Percentiles rank a stretch among this genome's conserved stretches.
Conservation (phyloP, 2,888 invertebrate genomes). For the Nephrotoma guestfalica region DNA sequence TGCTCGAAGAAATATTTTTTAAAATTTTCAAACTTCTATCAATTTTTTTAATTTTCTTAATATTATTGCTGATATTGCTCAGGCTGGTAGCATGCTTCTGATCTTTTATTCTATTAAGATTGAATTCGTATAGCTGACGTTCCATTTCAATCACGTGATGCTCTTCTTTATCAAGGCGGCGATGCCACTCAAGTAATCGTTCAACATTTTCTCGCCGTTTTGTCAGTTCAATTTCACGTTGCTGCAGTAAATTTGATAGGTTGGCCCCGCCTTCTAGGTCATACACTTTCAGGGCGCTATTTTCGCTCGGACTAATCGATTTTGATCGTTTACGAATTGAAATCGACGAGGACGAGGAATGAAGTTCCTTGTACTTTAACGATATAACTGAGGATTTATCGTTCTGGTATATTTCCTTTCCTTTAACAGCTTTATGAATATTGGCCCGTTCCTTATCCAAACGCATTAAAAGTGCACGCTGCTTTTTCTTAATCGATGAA, state of each 20-base stretch:
- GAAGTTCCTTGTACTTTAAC: background rate
- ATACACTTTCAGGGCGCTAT: constrained; percentile 11
- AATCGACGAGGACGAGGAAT: constrained; percentile 1
- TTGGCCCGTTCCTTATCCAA: constrained; percentile 53
- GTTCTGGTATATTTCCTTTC: background rate
- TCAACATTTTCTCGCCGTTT: constrained; percentile 35
- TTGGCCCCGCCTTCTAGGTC: constrained; percentile 17
- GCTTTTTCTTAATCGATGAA: constrained; percentile 48
- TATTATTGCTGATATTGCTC: background rate
- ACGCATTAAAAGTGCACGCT: constrained; percentile 47
- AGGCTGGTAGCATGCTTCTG: background rate
- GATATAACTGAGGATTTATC: background rate
- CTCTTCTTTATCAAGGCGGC: constrained; percentile 38
- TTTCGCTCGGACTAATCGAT: background rate
- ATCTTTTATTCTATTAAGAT: constrained; percentile 16
- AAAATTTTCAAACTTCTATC: constrained; percentile 23
- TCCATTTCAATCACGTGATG: constrained; percentile 36
- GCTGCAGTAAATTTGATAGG: constrained; percentile 24
- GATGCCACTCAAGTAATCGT: constrained; percentile 38
- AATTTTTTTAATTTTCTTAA: constrained; percentile 13
- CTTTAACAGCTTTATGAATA: constrained; percentile 39
- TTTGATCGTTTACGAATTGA: constrained; percentile 7
- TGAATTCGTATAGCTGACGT: constrained; percentile 20
- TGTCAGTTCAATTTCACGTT: constrained; percentile 34
- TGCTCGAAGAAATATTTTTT: constrained; percentile 16